A percentile compares a stretch with the other conserved stretches of the same genome.
These are phyloP conservation scores for Cettia cetti DNA, from an alignment of 2,113 vertebrate genomes.

Conservation along the genomic window DNA sequence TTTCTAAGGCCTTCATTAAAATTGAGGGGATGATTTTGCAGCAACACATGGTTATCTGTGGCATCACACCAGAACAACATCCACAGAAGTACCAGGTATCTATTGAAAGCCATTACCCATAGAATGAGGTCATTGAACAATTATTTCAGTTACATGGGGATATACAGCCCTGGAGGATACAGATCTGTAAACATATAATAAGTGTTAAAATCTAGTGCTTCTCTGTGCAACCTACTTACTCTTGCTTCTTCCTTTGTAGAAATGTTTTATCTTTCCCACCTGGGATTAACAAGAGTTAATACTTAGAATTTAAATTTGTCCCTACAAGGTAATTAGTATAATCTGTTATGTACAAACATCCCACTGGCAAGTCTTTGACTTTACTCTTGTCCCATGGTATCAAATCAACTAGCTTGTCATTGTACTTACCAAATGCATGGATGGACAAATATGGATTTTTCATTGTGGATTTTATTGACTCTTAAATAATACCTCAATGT, in stretches of 20 bases:
- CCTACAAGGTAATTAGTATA: constrained; percentile 51
- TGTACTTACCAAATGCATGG: constrained; percentile 34
- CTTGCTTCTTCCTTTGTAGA: neutral
- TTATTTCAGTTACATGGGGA: neutral
- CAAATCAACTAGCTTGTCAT: constrained; percentile 49
- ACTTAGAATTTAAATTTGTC: constrained; percentile 41
- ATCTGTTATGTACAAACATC: constrained; percentile 41
- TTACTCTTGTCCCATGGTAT: constrained; percentile 37
- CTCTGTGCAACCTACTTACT: neutral
- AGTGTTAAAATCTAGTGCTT: neutral
- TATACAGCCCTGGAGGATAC: neutral
- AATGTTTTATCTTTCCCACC: constrained; percentile 1
- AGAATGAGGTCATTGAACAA: neutral
- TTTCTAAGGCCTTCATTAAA: neutral
- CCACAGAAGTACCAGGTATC: neutral
- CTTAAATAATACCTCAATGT: neutral
- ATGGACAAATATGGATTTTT: constrained; percentile 50
- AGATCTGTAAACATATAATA: neutral
- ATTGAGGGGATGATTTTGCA: neutral
- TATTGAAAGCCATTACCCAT: neutral
- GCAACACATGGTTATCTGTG: neutral
- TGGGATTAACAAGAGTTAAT: constrained; percentile 52
- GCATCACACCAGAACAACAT: neutral
- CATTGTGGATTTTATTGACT: constrained; percentile 43
- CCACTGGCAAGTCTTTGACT: constrained; percentile 40